Evolutionary conservation across 2,113 vertebrate species (phyloP).

Genomic region (Meleagris gallopavo): DNA sequence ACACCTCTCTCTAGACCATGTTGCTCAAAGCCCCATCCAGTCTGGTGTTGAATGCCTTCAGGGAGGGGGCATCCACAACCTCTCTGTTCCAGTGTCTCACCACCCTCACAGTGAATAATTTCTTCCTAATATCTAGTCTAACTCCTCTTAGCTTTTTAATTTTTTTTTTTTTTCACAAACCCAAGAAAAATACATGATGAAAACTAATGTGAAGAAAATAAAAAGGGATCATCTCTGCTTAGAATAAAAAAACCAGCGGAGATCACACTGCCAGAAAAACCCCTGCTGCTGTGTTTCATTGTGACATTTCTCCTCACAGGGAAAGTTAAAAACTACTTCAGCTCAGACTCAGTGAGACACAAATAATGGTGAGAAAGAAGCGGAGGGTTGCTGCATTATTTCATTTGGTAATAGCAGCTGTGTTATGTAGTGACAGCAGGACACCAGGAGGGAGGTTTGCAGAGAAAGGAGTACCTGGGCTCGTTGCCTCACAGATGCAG

Average conservation of each 20-base stretch:
- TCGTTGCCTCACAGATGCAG: background rate
- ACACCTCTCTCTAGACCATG: too few relatives aligned
- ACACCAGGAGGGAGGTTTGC: background rate
- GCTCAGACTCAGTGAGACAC: background rate
- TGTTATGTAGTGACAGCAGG: background rate
- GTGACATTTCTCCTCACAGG: background rate
- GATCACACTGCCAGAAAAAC: background rate
- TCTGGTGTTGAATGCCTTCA: too few relatives aligned
- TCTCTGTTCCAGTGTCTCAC: too few relatives aligned
- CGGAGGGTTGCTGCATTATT: background rate
- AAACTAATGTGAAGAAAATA: background rate
- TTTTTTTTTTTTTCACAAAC: background rate
- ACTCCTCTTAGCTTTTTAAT: background rate
- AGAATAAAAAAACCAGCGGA: background rate
- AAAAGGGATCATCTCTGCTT: background rate
- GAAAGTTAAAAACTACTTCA: background rate
- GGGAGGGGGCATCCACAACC: too few relatives aligned
- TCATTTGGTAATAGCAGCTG: background rate
- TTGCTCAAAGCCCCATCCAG: too few relatives aligned
- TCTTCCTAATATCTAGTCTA: too few relatives aligned
- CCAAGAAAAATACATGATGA: fast-evolving
- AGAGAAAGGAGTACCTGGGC: background rate
- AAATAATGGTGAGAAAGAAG: background rate
- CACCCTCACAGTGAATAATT: too few relatives aligned
- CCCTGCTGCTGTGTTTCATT: background rate